Evolutionary conservation across 2,888 invertebrate genomes (phyloP).

Genomic region (Mimachlamys varia): DNA sequence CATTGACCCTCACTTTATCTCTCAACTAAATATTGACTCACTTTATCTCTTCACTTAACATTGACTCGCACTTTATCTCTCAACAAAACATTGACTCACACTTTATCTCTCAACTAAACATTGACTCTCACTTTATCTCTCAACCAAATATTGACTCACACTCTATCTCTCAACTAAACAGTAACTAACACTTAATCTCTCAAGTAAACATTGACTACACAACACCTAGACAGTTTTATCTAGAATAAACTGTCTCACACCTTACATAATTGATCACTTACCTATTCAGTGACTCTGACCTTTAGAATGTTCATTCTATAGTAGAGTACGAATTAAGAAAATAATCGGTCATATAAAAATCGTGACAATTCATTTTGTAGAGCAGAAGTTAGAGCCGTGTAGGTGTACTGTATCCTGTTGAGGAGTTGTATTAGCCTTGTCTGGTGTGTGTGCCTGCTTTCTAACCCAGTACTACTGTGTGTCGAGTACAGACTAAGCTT

Average conservation of each 20-base stretch:
- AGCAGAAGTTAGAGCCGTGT: neutral
- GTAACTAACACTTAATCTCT: neutral
- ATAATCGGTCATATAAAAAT: too few species aligned
- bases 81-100: neutral
- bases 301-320: too few species aligned
- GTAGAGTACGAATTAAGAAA: too few species aligned
- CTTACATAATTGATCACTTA: neutral
- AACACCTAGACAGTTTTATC: neutral
- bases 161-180: neutral
- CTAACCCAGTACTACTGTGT: neutral
- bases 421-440: neutral
- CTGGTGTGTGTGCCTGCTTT: constrained; percentile 5
- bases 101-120: neutral
- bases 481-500: neutral
- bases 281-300: too few species aligned
- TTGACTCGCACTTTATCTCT: neutral
- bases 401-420: neutral
- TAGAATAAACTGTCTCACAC: neutral
- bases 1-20: neutral
- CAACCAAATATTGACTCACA: neutral
- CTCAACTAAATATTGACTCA: neutral
- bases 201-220: neutral
- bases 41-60: neutral
- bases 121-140: neutral
- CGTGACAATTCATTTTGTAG: too few species aligned